Base-by-base conservation (phyloP, 2,888 invertebrate species). In the Cosmopolites sordidus region DNA sequence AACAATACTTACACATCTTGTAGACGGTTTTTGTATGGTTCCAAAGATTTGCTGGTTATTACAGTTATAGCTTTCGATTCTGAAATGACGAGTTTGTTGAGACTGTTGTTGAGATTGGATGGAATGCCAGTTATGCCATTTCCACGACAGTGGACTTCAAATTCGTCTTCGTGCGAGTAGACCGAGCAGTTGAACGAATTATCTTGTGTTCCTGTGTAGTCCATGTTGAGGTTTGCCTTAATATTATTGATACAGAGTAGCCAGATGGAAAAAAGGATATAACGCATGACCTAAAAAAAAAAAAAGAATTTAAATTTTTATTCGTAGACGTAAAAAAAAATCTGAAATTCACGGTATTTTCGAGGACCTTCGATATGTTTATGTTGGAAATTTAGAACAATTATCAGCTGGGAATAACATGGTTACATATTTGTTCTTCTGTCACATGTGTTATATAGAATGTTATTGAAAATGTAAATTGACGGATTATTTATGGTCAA, bases 1-100 rank as follows among this genome's bases (percentile, higher is more conserved):
- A n/a, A 37, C 6, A 37, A 38, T 40, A 70, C 74, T 71, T 66
- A 74, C 74, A 75, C 66, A 42, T 75, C 75, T 54, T 64, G 65
- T n/a, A 75, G 52, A 2, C 66, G 67, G n/a, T 56, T 56, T 43
- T 64, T 69, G 51, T 75, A 75, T 0, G 68, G 66, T 48, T 71
- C 66, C 39, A 74, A 65, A 2, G 68, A 67, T 56, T 64, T 63
- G 33, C 60, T 66, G 3, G 59, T 63, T 9, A 75, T 61, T 41
- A 60, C 59, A 37, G 51, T 65, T 3, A 75, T 69, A 41, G 69
- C 66, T n/a, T 68, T 66, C 9, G 71, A 65, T 59, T 73, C 70
- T 4, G 70, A 69, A n/a, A 75, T 59, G 6, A 66, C 69, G 33
- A 75, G 61, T 48, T 69, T 68, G 22, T 64, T 63, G 22, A 74